phyloP scores from a whole-genome alignment of 1,140 invertebrate genomes.

The Holcopasites calliopsidis region DNA sequence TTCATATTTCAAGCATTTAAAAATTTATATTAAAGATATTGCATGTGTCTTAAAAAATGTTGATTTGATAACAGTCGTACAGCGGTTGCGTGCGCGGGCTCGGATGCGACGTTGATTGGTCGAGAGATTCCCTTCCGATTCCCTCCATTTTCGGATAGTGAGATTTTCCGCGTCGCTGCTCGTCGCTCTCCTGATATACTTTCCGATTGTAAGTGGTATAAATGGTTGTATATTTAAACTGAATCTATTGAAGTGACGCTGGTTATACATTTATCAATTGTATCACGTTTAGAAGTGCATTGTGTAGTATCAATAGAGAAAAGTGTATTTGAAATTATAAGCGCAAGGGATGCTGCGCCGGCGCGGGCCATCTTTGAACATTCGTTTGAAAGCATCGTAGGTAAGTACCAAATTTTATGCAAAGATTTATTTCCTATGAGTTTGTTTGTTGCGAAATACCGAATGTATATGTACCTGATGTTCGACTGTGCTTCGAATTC shows the following conservation, averaged over 20 bases:
- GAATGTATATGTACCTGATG: no score
- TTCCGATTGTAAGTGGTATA: background rate
- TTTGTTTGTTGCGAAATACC: background rate
- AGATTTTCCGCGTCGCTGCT: conserved; percentile 6
- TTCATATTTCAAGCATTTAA: background rate
- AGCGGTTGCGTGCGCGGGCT: conserved; percentile 5
- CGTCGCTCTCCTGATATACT: background rate
- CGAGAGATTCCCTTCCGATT: conserved; percentile 11
- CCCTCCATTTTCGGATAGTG: background rate
- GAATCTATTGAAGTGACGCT: background rate
- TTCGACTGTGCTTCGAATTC: no score
- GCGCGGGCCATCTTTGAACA: background rate
- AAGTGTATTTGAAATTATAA: no score
- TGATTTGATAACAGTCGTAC: background rate
- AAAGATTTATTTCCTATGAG: background rate
- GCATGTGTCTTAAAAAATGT: background rate
- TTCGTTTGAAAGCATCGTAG: background rate
- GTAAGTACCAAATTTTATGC: background rate
- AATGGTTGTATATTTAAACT: background rate
- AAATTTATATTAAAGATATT: background rate
- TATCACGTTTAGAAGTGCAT: background rate
- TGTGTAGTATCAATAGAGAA: no score
- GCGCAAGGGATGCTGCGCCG: background rate
- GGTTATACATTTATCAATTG: background rate
- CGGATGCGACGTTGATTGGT: conserved; percentile 1